These are phyloP conservation scores for Hyalella azteca DNA, from an alignment of 2,888 invertebrate species.

Conservation along the genomic window DNA sequence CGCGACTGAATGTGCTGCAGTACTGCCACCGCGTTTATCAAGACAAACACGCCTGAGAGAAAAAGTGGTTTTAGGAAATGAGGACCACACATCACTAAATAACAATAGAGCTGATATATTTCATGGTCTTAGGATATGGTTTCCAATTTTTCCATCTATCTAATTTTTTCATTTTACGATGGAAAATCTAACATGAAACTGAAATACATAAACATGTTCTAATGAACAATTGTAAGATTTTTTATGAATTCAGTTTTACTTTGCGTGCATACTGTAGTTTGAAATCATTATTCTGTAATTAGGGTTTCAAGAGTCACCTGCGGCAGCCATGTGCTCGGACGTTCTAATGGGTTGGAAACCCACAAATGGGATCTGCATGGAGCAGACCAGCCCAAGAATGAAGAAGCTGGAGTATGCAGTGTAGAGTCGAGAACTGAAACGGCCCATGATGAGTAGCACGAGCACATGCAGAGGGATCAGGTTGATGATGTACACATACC, in stretches of 20 bases:
- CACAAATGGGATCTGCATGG: slow-evolving; percentile 83
- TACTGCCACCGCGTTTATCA: slow-evolving; percentile 85
- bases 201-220: too few relatives aligned
- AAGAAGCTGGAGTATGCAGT: slow-evolving; percentile 97
- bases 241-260: too few relatives aligned
- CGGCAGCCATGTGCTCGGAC: slow-evolving; percentile 99
- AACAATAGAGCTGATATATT: too few relatives aligned
- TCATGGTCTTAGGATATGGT: too few relatives aligned
- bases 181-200: too few relatives aligned
- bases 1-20: slow-evolving; percentile 86
- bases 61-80: too few relatives aligned
- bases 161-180: too few relatives aligned
- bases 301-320: slow-evolving; percentile 72
- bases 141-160: too few relatives aligned
- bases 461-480: slow-evolving; percentile 98
- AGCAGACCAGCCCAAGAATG: slow-evolving; percentile 89
- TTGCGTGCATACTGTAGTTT: too few relatives aligned
- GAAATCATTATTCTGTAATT: too few relatives aligned
- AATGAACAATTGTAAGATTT: too few relatives aligned
- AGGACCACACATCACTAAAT: too few relatives aligned
- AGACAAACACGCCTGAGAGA: slow-evolving; percentile 84
- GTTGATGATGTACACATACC: slow-evolving; percentile 99
- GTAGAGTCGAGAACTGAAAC: slow-evolving; percentile 89
- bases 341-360: slow-evolving; percentile 99
- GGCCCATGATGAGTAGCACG: slow-evolving; percentile 77